Evolutionary conservation across 2,888 invertebrate genomes (phyloP).

Genomic region (Melanophora roralis): DNA sequence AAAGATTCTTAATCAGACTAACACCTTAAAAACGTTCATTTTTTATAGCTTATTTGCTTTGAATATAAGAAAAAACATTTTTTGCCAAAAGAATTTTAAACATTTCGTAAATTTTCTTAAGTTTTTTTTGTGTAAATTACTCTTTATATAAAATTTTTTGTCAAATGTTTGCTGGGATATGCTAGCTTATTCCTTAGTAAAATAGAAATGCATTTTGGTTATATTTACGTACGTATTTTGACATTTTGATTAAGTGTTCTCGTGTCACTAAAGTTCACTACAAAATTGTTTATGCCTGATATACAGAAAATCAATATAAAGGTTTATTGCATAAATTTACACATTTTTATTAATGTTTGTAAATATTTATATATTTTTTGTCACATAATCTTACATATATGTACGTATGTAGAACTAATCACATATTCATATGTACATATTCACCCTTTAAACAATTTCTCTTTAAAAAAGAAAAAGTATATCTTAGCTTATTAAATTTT

Average conservation of each 20-base stretch:
- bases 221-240: slow-evolving; percentile 38
- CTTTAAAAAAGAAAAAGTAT: too few species aligned
- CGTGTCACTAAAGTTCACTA: slow-evolving; percentile 44
- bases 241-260: slow-evolving; percentile 59
- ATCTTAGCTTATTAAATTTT: too few species aligned
- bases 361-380: background rate
- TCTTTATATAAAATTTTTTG: too few species aligned
- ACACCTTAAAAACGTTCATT: too few species aligned
- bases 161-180: background rate
- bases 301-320: slow-evolving; percentile 49
- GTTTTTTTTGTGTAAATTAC: too few species aligned
- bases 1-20: too few species aligned
- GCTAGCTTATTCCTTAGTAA: background rate
- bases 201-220: background rate
- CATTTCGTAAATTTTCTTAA: too few species aligned
- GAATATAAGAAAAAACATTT: too few species aligned
- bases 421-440: background rate
- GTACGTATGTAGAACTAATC: background rate
- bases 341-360: background rate
- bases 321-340: background rate
- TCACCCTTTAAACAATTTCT: too few species aligned
- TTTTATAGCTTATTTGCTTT: too few species aligned
- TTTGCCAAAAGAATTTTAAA: too few species aligned
- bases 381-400: background rate
- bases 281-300: slow-evolving; percentile 26